Percentiles rank a stretch among this genome's conserved stretches.
Conservation (phyloP, 2,888 invertebrate genomes). For the Leucoma salicis region DNA sequence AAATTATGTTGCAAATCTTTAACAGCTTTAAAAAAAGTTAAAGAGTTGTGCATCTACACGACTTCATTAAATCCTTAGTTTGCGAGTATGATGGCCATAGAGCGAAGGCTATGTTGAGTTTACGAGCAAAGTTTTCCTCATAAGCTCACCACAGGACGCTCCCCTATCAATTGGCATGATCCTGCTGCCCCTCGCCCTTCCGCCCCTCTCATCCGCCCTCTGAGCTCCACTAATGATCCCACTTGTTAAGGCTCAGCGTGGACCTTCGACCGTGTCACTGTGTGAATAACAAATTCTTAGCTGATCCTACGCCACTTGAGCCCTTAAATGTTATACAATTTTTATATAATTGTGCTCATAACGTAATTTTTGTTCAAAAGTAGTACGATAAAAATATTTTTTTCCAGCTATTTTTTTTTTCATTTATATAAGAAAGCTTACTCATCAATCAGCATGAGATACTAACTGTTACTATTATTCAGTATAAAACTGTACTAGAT, state of each 20-base stretch:
- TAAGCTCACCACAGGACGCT: conserved; percentile 71
- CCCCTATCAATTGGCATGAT: conserved; percentile 75
- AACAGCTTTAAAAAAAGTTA: conserved; percentile 1
- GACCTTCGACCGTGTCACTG: conserved; percentile 74
- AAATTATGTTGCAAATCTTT: conserved; percentile 13
- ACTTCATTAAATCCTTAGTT: conserved; percentile 54
- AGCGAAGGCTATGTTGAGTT: conserved; percentile 54
- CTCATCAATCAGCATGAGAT: too few species aligned
- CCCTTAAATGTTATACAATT: conserved; percentile 42
- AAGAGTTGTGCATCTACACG: conserved; percentile 40
- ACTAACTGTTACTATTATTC: too few species aligned
- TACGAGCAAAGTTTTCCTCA: conserved; percentile 77
- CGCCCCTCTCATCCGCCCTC: conserved; percentile 34
- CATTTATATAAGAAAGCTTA: too few species aligned
- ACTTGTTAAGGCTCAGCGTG: conserved; percentile 78
- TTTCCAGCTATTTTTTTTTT: too few species aligned
- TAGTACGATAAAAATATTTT: too few species aligned
- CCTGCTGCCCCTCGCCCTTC: conserved; percentile 30
- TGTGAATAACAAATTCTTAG: conserved; percentile 78
- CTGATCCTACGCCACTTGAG: conserved; percentile 58
- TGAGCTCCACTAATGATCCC: conserved; percentile 73
- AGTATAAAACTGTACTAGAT: too few species aligned
- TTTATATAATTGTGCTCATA: background rate
- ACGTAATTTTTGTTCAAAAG: too few species aligned
- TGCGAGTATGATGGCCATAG: conserved; percentile 35